Base-by-base conservation (phyloP, 2,888 invertebrate species). In the Schizaphis graminum region DNA sequence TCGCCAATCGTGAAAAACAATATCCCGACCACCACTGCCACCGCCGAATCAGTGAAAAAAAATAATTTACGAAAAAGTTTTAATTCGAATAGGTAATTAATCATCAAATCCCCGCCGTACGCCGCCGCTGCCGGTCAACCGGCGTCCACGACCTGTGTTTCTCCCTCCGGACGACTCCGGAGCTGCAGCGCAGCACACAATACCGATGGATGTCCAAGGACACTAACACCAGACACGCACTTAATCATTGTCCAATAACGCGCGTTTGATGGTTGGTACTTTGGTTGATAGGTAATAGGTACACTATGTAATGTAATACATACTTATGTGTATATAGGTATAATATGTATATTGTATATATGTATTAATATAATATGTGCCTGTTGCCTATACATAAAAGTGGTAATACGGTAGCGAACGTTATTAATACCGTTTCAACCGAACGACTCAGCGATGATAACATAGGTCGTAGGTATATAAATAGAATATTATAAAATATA, bases 161-260 rank as follows among this genome's bases (percentile, higher is more conserved):
- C 44, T 61, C 61, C 26, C 47, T 61, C 57, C 57, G 8, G 3
- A 47, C 44, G 3, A 47, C 44, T 41, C 35, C 77, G 7, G 21
- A 77, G 77, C 35, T 21, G 77, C 35, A 21, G 8, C 11, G 8
- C 77, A 77, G 21, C 21, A 35, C 77, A 21, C 77, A 21, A 77
- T 35, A 35, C 77, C 90, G 16, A 61, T 47, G 35, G 61, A 92
- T 24, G 35, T 85, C 91, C 91, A 92, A 92, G 86, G 91, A 86
- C 91, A 61, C 91, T 47, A 57, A 86, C 85, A 91, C 85, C 86
- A 61, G 85, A 86, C 85, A 91, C 57, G 44, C 91, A 86, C n/a
- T 91, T 47, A 86, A 91, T 86, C 57, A 57, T 86, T 86, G 91
- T 57, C 86, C 57, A 35, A 47, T 41, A 89, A 57, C 56, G 56